Evolutionary conservation across 2,113 vertebrate genomes (phyloP).

Genomic region (Halichoerus grypus): DNA sequence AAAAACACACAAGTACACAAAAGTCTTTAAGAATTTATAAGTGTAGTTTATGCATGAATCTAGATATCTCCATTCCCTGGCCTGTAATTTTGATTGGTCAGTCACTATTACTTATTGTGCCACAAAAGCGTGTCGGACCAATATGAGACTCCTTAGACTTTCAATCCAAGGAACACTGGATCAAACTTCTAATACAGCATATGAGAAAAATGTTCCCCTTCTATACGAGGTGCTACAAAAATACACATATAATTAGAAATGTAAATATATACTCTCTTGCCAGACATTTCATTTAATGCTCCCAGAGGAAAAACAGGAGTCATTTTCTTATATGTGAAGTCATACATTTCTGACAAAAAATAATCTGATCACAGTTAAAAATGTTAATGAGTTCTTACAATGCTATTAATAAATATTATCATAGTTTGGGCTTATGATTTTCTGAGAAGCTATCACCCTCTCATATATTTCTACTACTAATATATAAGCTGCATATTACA

Average conservation of each 20-base stretch:
- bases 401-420: background rate
- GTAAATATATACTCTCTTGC: background rate
- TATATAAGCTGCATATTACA: background rate
- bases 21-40: background rate
- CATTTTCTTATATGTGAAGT: background rate
- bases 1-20: background rate
- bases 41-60: background rate
- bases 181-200: background rate
- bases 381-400: background rate
- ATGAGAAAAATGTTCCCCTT: background rate
- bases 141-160: background rate
- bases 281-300: background rate
- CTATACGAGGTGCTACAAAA: background rate
- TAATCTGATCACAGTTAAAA: background rate
- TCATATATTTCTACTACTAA: background rate
- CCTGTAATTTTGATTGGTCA: background rate
- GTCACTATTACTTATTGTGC: background rate
- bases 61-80: background rate
- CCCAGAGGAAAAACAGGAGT: background rate
- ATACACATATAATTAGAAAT: background rate
- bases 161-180: background rate
- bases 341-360: slow-evolving; percentile 1
- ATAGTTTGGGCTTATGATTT: background rate
- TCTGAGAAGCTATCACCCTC: background rate
- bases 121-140: background rate